Evolutionary conservation across 2,888 invertebrate species (phyloP), one percentile per base, ranked within the genome.

Genomic region (Dromius quadrimaculatus): DNA sequence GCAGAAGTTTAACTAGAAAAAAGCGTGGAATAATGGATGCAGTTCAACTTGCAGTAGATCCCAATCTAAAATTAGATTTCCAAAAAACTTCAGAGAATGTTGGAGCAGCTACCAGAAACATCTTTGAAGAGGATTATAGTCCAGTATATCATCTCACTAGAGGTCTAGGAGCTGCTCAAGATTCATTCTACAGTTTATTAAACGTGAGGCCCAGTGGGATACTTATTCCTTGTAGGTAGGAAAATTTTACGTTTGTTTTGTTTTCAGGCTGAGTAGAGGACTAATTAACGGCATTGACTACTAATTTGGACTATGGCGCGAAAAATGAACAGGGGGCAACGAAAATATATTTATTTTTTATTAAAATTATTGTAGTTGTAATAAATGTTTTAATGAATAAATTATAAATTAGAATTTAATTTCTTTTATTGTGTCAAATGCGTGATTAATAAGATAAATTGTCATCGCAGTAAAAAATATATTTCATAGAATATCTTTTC

Each of bases 91-190:
- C 81, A 22, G 80, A 81, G 70, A 82, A 82, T 66, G 73, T 78
- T 2, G 82, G 82, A 2, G 76, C 78, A 0, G 78, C 79, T 2
- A 77, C 80, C 0, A 80, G 76, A 71, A 77, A 79, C 23, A 76
- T 79, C n/a, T 79, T 82, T 57, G 80, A 81, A 71, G 78, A 81
- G 62, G 76, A 81, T 65, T 76, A 76, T 6, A 78, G 81, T 1
- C 83, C 83, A 2, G 74, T 82, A 74, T 80, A 78, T 65, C 82
- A 83, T 65, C 73, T 82, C 11, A 77, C 78, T 57, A 80, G 81
- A 64, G 75, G 81, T 71, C 69, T 81, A 8, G 81, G 81, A 0
- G 79, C 81, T 2, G 75, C 79, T 0, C 81, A 79, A 74, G 78
- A 83, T 72, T 77, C 79, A 0, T 6, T 59, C n/a, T 20, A 32